Evolutionary conservation across 2,888 invertebrate species (phyloP).

Genomic region (Dinocampus coccinellae): DNA sequence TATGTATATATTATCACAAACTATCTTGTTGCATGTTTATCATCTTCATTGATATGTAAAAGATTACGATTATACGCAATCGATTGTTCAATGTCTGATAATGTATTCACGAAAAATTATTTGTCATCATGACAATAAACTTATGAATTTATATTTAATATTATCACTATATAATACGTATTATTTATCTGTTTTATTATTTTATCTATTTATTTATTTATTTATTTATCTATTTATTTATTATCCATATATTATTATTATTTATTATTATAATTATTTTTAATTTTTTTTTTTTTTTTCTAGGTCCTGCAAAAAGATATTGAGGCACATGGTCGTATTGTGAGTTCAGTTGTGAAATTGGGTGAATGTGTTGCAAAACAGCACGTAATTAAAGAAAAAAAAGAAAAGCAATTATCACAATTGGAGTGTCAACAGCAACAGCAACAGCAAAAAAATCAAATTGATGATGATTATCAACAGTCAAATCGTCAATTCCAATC

Average conservation of each 20-base stretch:
- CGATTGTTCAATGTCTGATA: constrained; percentile 36
- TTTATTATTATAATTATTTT: too few relatives aligned
- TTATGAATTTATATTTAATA: constrained; percentile 3
- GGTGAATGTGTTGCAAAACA: constrained; percentile 74
- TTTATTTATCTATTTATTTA: too few relatives aligned
- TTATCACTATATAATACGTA: not conserved
- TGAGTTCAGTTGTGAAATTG: constrained; percentile 82
- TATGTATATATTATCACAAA: not conserved
- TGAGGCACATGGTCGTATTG: constrained; percentile 90
- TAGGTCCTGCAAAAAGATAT: constrained; percentile 94
- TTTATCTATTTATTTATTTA: not conserved
- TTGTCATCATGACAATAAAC: constrained; percentile 28
- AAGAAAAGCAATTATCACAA: constrained; percentile 55
- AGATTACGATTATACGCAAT: constrained; percentile 43
- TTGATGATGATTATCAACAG: constrained; percentile 53
- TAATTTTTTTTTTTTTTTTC: constrained; percentile 53
- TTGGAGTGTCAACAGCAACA: constrained; percentile 40
- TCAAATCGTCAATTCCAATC: constrained; percentile 57
- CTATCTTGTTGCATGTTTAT: constrained; percentile 3
- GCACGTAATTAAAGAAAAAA: constrained; percentile 50
- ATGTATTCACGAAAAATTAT: not conserved
- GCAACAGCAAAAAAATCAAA: constrained; percentile 48
- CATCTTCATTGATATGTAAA: constrained; percentile 33
- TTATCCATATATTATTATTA: too few relatives aligned
- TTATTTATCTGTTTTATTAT: too few relatives aligned